Evolutionary conservation across 2,113 vertebrate species (phyloP).

Genomic region (Urocitellus parryii): DNA sequence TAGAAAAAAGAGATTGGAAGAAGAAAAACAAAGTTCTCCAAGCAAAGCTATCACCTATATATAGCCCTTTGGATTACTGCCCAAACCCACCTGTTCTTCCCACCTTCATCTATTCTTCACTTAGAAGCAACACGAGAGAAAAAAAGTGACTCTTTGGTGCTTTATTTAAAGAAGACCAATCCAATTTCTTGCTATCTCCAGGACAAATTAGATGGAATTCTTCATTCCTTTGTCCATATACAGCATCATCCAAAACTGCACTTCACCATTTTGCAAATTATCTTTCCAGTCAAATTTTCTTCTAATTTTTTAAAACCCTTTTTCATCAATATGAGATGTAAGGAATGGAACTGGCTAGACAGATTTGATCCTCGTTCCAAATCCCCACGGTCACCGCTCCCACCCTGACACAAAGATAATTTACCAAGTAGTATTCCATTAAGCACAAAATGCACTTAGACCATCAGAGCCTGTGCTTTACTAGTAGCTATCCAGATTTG

Average conservation of each 20-base stretch:
- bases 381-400: background rate
- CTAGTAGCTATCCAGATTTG: background rate
- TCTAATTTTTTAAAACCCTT: background rate
- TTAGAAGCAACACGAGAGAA: background rate
- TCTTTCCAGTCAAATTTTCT: conserved; percentile 13
- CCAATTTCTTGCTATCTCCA: background rate
- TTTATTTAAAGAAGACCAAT: background rate
- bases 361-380: background rate
- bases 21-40: background rate
- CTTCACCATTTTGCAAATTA: background rate
- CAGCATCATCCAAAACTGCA: background rate
- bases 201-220: background rate
- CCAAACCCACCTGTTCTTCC: background rate
- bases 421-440: background rate
- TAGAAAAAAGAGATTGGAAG: background rate
- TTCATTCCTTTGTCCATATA: background rate
- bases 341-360: background rate
- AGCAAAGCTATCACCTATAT: background rate
- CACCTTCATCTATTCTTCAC: background rate
- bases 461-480: background rate
- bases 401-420: background rate
- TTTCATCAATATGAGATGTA: background rate
- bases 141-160: background rate
- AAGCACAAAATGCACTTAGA: background rate
- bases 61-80: background rate